These are phyloP conservation scores for Chelidonichthys spinosus DNA, from an alignment of 2,797 vertebrate species.

Conservation along the genomic window DNA sequence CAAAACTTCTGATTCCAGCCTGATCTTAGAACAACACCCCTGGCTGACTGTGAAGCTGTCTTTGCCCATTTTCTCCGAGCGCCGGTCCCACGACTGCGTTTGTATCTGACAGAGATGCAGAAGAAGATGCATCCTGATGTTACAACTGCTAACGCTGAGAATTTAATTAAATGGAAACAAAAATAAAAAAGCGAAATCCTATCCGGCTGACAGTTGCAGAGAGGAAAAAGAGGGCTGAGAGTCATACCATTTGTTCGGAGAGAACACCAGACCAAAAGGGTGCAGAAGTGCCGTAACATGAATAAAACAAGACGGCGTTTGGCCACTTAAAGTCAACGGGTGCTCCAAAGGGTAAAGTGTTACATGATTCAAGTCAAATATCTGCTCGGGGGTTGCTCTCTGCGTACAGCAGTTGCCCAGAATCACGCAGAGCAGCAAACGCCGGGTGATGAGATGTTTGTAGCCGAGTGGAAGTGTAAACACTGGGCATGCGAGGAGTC, in stretches of 20 bases:
- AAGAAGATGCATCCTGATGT: slow-evolving; percentile 69
- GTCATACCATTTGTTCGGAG: slow-evolving; percentile 44
- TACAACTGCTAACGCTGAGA: slow-evolving; percentile 70
- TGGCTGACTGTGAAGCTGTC: slow-evolving; percentile 77
- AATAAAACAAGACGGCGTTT: slow-evolving; percentile 72
- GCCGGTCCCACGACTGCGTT: slow-evolving; percentile 64
- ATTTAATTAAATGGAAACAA: slow-evolving; percentile 60
- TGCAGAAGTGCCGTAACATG: slow-evolving; percentile 49
- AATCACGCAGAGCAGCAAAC: slow-evolving; percentile 45
- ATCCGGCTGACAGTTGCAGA: slow-evolving; percentile 56
- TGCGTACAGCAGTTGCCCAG: slow-evolving; percentile 52
- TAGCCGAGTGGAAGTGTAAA: slow-evolving; percentile 57
- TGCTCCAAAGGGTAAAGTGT: slow-evolving; percentile 64
- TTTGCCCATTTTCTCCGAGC: slow-evolving; percentile 66
- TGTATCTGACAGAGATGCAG: slow-evolving; percentile 68
- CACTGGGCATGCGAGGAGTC: slow-evolving; percentile 60
- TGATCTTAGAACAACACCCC: slow-evolving; percentile 81
- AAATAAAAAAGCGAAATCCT: slow-evolving; percentile 39
- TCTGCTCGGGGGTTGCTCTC: slow-evolving; percentile 67
- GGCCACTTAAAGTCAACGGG: slow-evolving; percentile 65
- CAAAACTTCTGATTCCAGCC: slow-evolving; percentile 83
- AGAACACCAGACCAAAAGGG: slow-evolving; percentile 48
- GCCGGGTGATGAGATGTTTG: slow-evolving; percentile 54
- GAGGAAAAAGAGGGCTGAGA: slow-evolving; percentile 31
- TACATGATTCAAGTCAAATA: slow-evolving; percentile 54